Base-by-base conservation (phyloP, 2,888 invertebrate genomes). In the Pseudococcus longispinus region DNA sequence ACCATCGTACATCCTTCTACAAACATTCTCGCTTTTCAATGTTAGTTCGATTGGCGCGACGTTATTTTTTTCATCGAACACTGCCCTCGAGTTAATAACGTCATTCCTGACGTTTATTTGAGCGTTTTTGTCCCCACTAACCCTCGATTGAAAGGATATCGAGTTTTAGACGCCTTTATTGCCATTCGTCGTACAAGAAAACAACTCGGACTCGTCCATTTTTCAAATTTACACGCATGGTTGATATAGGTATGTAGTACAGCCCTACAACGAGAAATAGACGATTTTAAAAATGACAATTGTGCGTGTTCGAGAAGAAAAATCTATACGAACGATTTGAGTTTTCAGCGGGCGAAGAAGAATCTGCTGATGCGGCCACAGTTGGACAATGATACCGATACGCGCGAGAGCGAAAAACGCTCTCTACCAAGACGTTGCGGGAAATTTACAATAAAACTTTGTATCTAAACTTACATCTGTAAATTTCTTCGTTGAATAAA, bases 371-470 rank as follows among this genome's bases (percentile, higher is more conserved):
- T 37, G 37, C 23, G 29, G 70, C 70, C 70, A 4, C 18, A 70
- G 15, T 70, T 70, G 70, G 70, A 70, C 70, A 70, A 70, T 70
- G 70, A 70, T 18, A 70, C 70, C 18, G 13, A 70, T 26, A 26
- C 26, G 26, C 9, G 23, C 70, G 26, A 65, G 26, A 20, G 60
- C n/a, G 32, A 18, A 74, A 74, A 74, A 29, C 70, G 26, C 37
- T 20, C n/a, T 37, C 20, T 9, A 37, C 42, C 8, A 80, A 42
- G 42, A 80, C 42, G 77, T 23, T n/a, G n/a, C 42, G 23, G 37
- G 42, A 80, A 80, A 80, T 80, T 80, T 80, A 80, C 77, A 80
- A 80, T 80, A 80, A 80, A 80, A 80, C 77, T 80, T 80, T 80
- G 77, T 42, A 42, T 70, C 70, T 80, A 42, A 80, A 80, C 77